Percentiles rank a stretch among this genome's conserved stretches.
Evolutionary conservation across 35 echinoderm and acorn worm species (phyloP).

Genomic region (Hemicentrotus pulcherrimus): DNA sequence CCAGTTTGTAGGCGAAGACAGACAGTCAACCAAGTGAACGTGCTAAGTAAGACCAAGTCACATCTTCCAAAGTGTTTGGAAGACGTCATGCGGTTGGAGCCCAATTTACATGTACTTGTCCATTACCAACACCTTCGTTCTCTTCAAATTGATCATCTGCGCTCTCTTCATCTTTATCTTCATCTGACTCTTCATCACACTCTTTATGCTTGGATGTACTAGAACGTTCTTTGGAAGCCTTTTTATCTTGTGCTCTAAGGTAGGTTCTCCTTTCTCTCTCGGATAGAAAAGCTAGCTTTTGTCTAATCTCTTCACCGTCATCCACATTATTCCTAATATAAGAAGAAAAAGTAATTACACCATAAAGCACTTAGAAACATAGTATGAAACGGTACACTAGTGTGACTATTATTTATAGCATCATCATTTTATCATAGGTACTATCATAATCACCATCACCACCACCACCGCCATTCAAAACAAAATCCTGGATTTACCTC

Average conservation of each 20-base stretch:
- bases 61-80: neutral
- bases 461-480: neutral
- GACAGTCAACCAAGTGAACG: too few relatives aligned
- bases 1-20: too few relatives aligned
- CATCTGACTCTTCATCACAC: slow-evolving; percentile 29
- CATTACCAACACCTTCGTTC: neutral
- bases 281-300: slow-evolving; percentile 59
- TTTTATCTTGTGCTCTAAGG: slow-evolving; percentile 58
- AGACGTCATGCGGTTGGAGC: neutral
- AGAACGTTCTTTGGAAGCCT: neutral
- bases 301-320: slow-evolving; percentile 48
- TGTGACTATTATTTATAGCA: neutral
- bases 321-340: slow-evolving; percentile 14
- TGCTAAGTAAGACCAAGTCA: too few relatives aligned
- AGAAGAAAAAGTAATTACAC: neutral
- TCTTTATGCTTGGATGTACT: slow-evolving; percentile 33
- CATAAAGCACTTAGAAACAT: neutral
- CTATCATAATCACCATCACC: neutral
- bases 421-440: neutral
- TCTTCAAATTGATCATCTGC: slow-evolving; percentile 13
- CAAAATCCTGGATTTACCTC: too few relatives aligned
- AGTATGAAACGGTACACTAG: neutral
- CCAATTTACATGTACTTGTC: neutral
- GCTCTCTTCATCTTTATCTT: slow-evolving; percentile 42
- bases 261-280: slow-evolving; percentile 73